Base-by-base conservation (phyloP, 2,113 vertebrate genomes). In the Antigone vipio region DNA sequence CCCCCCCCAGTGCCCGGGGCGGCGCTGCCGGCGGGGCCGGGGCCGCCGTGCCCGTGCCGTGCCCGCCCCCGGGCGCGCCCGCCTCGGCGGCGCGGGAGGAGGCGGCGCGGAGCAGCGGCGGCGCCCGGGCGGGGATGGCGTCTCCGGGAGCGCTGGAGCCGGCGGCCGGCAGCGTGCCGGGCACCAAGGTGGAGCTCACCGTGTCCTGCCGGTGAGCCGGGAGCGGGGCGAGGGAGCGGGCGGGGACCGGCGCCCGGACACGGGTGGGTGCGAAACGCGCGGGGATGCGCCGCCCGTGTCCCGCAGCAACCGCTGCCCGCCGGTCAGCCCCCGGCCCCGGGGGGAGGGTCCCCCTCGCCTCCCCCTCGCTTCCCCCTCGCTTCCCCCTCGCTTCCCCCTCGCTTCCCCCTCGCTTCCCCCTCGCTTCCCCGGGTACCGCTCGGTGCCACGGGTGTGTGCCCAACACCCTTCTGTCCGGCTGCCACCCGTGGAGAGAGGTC, bases 181-280 rank as follows among this genome's bases (percentile, higher is more conserved):
- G 99, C 77, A 99, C 99, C 73, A 99, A 99, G 97, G 99, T 99
- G 88, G 99, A 99, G 96, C 97, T 99, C 92, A 99, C 98, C 59
- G 99, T 99, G 12, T 99, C 99, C 29, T 99, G 99, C 98, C 98
- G 99, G 99, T 99, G 98, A 98, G 98, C 82, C 11, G 81, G 50
- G 86, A 75, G 68, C 22, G 30, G 58, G 69, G 64, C 22, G 24
- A 26, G 24, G 49, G 53, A 73, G 52, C 35, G 62, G 62, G 64
- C n/a, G 86, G 59, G 38, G 26, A 38, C 3, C 16, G 16, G 27
- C 14, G 34, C 14, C 38, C 15, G 71, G 62, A 5, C 16, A 34
- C 19, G 38, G 40, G 35, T 40, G 85, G 73, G 62, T 60, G 59
- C 62, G 67, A 64, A 64, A 69, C 7, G 44, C 42, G 12, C 27